phyloP scores from a whole-genome alignment of 2,113 vertebrate species.

The Antigone vipio region DNA sequence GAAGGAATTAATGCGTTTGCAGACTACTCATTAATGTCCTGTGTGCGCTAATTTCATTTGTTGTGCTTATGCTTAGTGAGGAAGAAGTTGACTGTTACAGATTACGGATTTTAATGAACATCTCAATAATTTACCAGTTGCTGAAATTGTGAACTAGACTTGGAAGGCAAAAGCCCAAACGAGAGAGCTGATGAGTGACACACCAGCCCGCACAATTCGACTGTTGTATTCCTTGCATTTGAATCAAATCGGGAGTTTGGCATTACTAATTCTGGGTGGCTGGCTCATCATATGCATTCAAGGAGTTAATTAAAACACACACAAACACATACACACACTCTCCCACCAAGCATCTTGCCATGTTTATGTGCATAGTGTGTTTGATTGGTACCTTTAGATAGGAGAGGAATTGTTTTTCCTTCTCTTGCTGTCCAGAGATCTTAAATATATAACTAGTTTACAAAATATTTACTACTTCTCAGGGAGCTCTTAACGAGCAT shows the following conservation, averaged over 20 bases:
- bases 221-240: constrained; percentile 50
- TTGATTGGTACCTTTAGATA: constrained; percentile 50
- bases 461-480: constrained; percentile 64
- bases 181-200: constrained; percentile 22
- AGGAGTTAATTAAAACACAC: constrained; percentile 70
- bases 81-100: constrained; percentile 16
- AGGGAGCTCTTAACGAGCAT: constrained; percentile 55
- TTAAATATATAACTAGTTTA: constrained; percentile 48
- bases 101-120: constrained; percentile 56
- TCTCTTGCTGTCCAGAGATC: constrained; percentile 37
- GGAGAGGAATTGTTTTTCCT: constrained; percentile 40
- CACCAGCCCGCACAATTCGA: constrained; percentile 13
- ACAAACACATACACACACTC: constrained; percentile 50
- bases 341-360: constrained; percentile 48
- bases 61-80: background rate
- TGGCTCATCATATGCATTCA: constrained; percentile 50
- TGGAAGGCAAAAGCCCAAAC: constrained; percentile 8
- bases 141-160: constrained; percentile 12
- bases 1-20: background rate
- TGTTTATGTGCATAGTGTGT: constrained; percentile 43
- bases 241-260: constrained; percentile 64
- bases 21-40: constrained; percentile 3
- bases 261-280: constrained; percentile 66
- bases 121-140: constrained; percentile 49
- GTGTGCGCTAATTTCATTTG: constrained; percentile 8